Conservation (phyloP, 2,888 invertebrate genomes). For the Loripinus fragilis region DNA sequence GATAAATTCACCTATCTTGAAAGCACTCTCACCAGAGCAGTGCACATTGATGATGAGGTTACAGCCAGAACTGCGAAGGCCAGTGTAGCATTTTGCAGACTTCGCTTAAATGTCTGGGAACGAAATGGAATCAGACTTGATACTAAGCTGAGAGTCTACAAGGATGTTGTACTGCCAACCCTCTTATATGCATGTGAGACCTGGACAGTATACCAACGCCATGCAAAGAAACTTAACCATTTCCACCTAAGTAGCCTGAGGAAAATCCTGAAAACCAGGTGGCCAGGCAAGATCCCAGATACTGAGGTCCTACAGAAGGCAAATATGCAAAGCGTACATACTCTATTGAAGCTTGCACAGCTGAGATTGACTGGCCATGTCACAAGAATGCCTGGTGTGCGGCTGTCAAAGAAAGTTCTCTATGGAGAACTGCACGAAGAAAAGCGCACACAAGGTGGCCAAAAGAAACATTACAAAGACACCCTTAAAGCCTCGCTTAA, state of each 20-base stretch:
- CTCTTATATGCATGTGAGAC: neutral
- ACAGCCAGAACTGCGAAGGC: too few species aligned
- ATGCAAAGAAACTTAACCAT: neutral
- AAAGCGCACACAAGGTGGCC: neutral
- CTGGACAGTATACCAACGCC: neutral
- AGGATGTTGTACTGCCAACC: neutral
- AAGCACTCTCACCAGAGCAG: too few species aligned
- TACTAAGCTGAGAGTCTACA: neutral
- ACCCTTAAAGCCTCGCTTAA: neutral
- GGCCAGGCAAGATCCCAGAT: neutral
- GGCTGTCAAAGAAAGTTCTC: neutral
- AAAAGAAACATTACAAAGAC: neutral
- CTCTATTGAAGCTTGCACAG: neutral
- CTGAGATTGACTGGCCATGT: neutral
- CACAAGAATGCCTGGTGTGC: neutral
- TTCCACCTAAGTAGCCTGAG: neutral
- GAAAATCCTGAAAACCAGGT: neutral
- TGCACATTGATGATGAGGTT: too few species aligned
- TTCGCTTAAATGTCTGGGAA: neutral
- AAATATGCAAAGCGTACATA: neutral
- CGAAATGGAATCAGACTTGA: neutral
- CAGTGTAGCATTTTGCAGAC: too few species aligned
- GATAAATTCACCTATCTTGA: too few species aligned
- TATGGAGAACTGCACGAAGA: neutral
- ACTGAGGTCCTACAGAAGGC: neutral